These are phyloP conservation scores for Microchrysa polita DNA, from an alignment of 2,888 invertebrate genomes.

Conservation along the genomic window DNA sequence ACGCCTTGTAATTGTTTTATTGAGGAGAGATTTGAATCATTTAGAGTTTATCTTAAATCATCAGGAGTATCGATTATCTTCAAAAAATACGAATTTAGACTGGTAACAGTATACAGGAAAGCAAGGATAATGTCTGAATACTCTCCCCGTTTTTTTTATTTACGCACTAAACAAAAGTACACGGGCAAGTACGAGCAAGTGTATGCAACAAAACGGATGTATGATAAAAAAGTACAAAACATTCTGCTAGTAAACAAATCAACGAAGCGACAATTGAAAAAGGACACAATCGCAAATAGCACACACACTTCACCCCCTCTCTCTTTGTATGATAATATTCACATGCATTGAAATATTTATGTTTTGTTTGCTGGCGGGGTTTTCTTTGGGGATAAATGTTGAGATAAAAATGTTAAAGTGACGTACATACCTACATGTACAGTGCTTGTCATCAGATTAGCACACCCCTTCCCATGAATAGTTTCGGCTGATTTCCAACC, in stretches of 20 bases:
- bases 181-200: background rate
- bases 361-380: constrained; percentile 36
- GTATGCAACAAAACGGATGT: constrained; percentile 6
- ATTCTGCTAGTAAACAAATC: constrained; percentile 18
- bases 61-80: too few species aligned
- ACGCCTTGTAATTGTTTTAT: too few species aligned
- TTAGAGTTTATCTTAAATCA: too few species aligned
- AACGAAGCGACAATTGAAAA: constrained; percentile 22
- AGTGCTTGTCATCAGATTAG: too few species aligned
- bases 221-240: background rate
- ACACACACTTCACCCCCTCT: too few species aligned
- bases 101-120: too few species aligned
- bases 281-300: constrained; percentile 5
- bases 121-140: background rate
- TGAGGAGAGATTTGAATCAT: too few species aligned
- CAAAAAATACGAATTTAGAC: too few species aligned
- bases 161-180: background rate
- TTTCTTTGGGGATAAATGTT: constrained; percentile 43
- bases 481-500: too few species aligned
- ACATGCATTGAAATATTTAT: constrained; percentile 42
- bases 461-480: too few species aligned
- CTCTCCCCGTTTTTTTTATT: too few species aligned
- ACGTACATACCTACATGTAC: constrained; percentile 23
- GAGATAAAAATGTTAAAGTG: constrained; percentile 45
- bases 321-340: constrained; percentile 26